Evolutionary conservation across 2,797 vertebrate species (phyloP), one percentile per base, ranked within the genome.

Genomic region (Darevskia nairensis): DNA sequence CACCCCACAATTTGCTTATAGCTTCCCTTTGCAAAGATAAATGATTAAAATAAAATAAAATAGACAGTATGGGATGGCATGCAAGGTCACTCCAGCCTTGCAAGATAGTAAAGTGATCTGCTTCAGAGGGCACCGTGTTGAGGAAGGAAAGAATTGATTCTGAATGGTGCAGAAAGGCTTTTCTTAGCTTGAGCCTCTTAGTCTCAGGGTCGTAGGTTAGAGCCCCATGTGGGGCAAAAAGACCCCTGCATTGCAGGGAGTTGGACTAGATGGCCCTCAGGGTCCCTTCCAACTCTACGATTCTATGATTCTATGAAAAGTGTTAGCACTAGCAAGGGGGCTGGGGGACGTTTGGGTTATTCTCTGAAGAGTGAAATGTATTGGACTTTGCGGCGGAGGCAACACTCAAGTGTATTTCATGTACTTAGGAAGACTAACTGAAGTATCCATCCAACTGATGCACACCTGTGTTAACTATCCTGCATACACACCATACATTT

Each of bases 21-120:
- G 80, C 78, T 92, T 89, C 71, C n/a, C 66, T 84, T 74, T 19
- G 61, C 19, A 64, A 61, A 64, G 21, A 55, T 55, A 55, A 55
- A 15, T 50, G 7, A 41, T 50, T 2, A 3, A 27, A 72, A 72
- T 1, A 3, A 27, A 72, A 72, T 55, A n/a, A 55, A 55, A 32
- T n/a, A 46, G 68, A 86, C 72, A 59, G 23, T 13, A 84, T 35
- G 44, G 29, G n/a, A 19, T 10, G 2, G 11, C 11, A 78, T 13
- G 13, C 25, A 78, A 29, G 44, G 35, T 23, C 15, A 23, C 3
- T 74, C 17, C 15, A 74, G 32, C 17, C 15, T 35, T 74, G 71
- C 71, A 32, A 35, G 32, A 39, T 15, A 15, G 17, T 2, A 21
- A 39, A 21, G 32, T 8, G 35, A 74, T 39, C 35, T 39, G 21